These are phyloP conservation scores for Seladonia tumulorum DNA, from an alignment of 2,888 invertebrate genomes.

Conservation along the genomic window DNA sequence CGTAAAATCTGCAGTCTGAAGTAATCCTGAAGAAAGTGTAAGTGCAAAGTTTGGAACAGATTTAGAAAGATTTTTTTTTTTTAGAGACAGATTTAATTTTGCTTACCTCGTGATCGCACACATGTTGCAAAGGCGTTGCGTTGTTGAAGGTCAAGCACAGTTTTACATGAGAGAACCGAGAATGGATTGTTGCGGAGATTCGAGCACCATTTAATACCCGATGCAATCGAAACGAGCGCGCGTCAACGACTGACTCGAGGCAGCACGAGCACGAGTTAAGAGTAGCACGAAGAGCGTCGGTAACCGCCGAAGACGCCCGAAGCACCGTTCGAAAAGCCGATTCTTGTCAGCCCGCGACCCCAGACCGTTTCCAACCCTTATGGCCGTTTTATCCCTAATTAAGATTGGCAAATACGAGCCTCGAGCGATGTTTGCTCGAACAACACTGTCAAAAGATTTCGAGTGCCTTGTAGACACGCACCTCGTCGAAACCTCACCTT, in stretches of 20 bases:
- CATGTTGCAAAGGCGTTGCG: conserved; percentile 33
- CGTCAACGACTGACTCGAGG: conserved; percentile 77
- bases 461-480: conserved; percentile 8
- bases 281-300: conserved; percentile 72
- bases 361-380: conserved; percentile 24
- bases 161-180: conserved; percentile 22
- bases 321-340: conserved; percentile 74
- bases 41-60: too few relatives aligned
- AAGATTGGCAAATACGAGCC: conserved; percentile 44
- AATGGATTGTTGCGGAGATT: conserved; percentile 10
- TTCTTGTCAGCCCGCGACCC: conserved; percentile 42
- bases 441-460: not conserved
- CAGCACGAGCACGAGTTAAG: conserved; percentile 75
- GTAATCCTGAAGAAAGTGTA: too few relatives aligned
- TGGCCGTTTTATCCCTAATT: conserved; percentile 45
- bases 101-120: conserved; percentile 47
- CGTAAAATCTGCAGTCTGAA: not conserved
- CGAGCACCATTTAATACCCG: conserved; percentile 52
- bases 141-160: conserved; percentile 18
- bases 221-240: conserved; percentile 75
- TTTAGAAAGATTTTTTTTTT: not conserved
- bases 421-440: conserved; percentile 15
- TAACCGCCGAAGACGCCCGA: conserved; percentile 77
- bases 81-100: not conserved
- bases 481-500: not conserved